These are phyloP conservation scores for Acrobasis suavella DNA, from an alignment of 2,888 invertebrate species.

Conservation along the genomic window DNA sequence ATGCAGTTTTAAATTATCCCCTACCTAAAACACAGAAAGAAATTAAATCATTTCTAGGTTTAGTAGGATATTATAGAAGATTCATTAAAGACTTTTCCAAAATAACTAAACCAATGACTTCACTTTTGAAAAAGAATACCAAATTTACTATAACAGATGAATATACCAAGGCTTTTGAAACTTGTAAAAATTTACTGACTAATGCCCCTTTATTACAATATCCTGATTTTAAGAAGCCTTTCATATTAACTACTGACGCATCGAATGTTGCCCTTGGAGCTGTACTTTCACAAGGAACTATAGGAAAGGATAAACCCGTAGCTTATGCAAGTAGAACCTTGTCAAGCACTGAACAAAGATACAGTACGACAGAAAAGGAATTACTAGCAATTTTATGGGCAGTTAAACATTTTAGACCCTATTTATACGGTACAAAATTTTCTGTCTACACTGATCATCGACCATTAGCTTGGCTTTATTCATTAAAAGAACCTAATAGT, in stretches of 20 bases:
- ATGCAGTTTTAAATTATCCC: too few species aligned
- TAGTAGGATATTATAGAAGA: too few species aligned
- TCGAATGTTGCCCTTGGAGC: constrained; percentile 34
- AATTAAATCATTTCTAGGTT: too few species aligned
- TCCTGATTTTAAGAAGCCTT: constrained; percentile 41
- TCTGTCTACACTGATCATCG: background rate
- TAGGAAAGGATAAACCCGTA: constrained; percentile 30
- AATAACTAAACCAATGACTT: too few species aligned
- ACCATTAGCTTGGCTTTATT: background rate
- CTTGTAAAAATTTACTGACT: constrained; percentile 37
- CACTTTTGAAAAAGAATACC: too few species aligned
- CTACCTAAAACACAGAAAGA: too few species aligned
- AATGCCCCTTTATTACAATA: constrained; percentile 44
- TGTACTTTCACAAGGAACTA: constrained; percentile 33
- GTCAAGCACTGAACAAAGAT: background rate
- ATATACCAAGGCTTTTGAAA: constrained; percentile 34
- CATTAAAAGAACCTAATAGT: constrained; percentile 32
- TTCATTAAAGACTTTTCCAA: too few species aligned
- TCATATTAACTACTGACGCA: constrained; percentile 36
- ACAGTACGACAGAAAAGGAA: constrained; percentile 10
- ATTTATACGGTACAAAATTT: background rate
- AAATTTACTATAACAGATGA: constrained; percentile 25
- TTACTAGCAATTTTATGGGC: background rate
- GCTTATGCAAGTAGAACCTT: constrained; percentile 19
- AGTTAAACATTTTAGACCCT: constrained; percentile 7